A percentile compares a stretch with the other conserved stretches of the same genome.
Conservation (phyloP, 92 coral and sea anemone species). For the Chrysogorgia sp. region DNA sequence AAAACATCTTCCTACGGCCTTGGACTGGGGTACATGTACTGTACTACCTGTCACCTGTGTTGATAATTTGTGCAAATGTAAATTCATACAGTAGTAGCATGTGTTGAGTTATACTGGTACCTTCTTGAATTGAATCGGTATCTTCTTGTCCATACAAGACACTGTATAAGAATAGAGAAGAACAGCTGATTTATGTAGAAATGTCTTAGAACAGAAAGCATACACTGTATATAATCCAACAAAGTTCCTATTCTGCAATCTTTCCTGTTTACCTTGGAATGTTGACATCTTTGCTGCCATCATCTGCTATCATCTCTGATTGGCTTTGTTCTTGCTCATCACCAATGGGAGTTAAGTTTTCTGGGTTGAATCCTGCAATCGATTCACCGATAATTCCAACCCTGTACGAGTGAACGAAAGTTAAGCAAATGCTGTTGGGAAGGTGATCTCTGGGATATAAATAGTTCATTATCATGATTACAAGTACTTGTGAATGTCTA, state of each 20-base stretch:
- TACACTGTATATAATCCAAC: not conserved
- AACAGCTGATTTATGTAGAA: not conserved
- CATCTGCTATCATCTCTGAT: not conserved
- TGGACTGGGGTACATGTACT: too few species aligned
- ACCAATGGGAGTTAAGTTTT: slow-evolving; percentile 87
- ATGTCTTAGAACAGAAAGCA: too few species aligned
- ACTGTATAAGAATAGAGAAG: not conserved
- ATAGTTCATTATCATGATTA: too few species aligned
- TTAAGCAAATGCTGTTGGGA: too few species aligned
- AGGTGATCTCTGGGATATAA: too few species aligned
- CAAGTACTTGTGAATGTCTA: too few species aligned
- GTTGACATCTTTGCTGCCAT: not conserved
- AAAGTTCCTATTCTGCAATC: not conserved
- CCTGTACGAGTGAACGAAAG: slow-evolving; percentile 34
- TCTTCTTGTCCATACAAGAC: not conserved
- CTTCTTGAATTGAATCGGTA: not conserved
- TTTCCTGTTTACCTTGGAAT: not conserved
- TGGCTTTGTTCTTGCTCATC: slow-evolving; percentile 77
- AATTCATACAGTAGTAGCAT: too few species aligned
- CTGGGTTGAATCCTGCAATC: slow-evolving; percentile 84
- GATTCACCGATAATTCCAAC: slow-evolving; percentile 98
- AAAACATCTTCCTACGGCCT: too few species aligned
- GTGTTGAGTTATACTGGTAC: too few species aligned
- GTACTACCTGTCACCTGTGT: too few species aligned
- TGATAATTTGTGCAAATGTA: too few species aligned